Base-by-base conservation (phyloP, 2,888 invertebrate species). In the Onchidella celtica region DNA sequence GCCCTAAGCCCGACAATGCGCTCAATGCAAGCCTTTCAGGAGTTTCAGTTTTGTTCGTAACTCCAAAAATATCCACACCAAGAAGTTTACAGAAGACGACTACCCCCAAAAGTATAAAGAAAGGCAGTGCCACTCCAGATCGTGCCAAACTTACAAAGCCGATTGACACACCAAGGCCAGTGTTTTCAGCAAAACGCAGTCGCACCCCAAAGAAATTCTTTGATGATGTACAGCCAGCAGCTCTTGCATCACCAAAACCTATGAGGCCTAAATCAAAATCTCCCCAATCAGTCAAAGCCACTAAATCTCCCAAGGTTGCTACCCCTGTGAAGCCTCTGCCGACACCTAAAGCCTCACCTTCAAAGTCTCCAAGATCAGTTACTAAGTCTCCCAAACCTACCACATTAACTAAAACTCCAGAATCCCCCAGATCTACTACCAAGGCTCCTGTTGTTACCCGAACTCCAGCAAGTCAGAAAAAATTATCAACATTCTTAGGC, bases 1-100 rank as follows among this genome's bases (percentile, higher is more conserved):
- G 87, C 36, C 87, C 87, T 36, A 84, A 79, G 27, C 34, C 83
- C 17, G 84, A 85, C 34, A 79, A 65, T 61, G 76, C 24, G 76
- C 73, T 66, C 32, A 72, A 82, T 59, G 40, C 70, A 21, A 81
- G 81, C 34, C 78, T 81, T 65, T 65, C 82, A 63, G 83, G 83
- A 17, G 27, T 85, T 21, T 21, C 82, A 21, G 68, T 79, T 0
- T 17, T 85, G 40, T 79, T 85, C 68, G 76, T 57, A 29, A 72
- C 83, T n/a, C 85, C 84, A 17, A 68, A 36, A 36, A 32, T 21
- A 34, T 70, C 70, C 29, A 40, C 24, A 17, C n/a, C n/a, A n/a
- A n/a, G n/a, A n/a, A n/a, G n/a, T n/a, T n/a, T n/a, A n/a, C 69
- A 69, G 6, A 17, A 1, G 32, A 36, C 59, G 1, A 6, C 27